Percentiles rank a stretch among this genome's conserved stretches.
Conservation (phyloP, 2,113 vertebrate genomes). For the Meles meles region DNA sequence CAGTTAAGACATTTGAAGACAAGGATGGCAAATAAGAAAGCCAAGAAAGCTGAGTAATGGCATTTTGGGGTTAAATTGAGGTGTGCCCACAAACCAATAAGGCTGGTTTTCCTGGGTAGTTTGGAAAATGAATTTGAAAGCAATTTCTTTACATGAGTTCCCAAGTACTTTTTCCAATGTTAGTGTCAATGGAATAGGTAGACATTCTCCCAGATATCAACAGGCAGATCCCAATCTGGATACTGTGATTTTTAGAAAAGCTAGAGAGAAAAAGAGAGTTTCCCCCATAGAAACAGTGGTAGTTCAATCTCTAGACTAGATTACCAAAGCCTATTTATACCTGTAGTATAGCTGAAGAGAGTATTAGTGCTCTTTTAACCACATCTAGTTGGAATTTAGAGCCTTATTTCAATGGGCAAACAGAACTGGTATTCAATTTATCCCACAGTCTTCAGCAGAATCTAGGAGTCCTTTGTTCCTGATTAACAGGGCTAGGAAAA, state of each 20-base stretch:
- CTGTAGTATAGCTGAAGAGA: background rate
- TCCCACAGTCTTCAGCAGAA: background rate
- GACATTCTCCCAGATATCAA: background rate
- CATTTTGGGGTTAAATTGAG: background rate
- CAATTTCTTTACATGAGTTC: slow-evolving; percentile 17
- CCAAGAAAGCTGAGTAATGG: slow-evolving; percentile 11
- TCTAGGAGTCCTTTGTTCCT: background rate
- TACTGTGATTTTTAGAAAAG: background rate
- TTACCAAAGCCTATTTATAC: background rate
- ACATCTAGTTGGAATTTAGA: background rate
- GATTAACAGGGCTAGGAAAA: background rate
- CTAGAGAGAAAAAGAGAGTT: background rate
- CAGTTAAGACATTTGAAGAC: background rate
- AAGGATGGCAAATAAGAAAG: background rate
- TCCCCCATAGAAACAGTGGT: background rate
- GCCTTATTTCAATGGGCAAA: background rate
- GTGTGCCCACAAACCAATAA: background rate
- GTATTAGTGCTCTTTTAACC: background rate
- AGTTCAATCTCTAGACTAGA: background rate
- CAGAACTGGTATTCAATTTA: background rate
- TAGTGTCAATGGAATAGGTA: background rate
- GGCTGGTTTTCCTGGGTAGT: background rate
- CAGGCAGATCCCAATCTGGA: background rate
- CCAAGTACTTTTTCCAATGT: background rate
- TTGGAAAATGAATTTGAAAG: slow-evolving; percentile 47